Evolutionary conservation across 2,888 invertebrate genomes (phyloP).

Genomic region (Sipunculus nudus): DNA sequence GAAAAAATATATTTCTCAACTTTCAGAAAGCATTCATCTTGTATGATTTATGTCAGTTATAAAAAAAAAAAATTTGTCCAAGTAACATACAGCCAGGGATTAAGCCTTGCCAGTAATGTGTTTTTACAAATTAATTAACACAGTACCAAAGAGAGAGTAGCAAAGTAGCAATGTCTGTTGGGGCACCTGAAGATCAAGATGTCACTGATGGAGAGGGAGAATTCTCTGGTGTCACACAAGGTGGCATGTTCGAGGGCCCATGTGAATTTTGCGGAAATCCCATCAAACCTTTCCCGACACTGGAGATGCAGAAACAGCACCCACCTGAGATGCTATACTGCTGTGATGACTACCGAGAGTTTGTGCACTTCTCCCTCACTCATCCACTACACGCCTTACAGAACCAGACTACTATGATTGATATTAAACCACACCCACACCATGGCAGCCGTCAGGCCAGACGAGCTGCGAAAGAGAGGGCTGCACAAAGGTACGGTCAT

Average conservation of each 20-base stretch:
- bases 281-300: slow-evolving; percentile 58
- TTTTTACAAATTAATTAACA: neutral
- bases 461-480: slow-evolving; percentile 61
- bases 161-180: neutral
- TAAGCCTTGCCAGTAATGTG: too few relatives aligned
- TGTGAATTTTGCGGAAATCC: slow-evolving; percentile 61
- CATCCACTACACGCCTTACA: slow-evolving; percentile 44
- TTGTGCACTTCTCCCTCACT: slow-evolving; percentile 56
- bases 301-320: slow-evolving; percentile 54
- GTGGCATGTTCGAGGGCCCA: slow-evolving; percentile 20
- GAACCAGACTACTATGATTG: slow-evolving; percentile 47
- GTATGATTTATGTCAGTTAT: too few relatives aligned
- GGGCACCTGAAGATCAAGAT: slow-evolving; percentile 2
- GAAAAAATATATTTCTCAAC: too few relatives aligned
- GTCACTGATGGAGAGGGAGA: neutral
- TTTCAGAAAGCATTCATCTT: too few relatives aligned
- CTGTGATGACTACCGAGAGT: slow-evolving; percentile 61
- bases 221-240: neutral
- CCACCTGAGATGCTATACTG: slow-evolving; percentile 61
- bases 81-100: too few relatives aligned
- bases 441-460: slow-evolving; percentile 58
- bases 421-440: slow-evolving; percentile 58
- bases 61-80: too few relatives aligned
- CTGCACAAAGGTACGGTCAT: slow-evolving; percentile 57
- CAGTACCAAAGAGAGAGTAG: slow-evolving; percentile 33